phyloP scores from a whole-genome alignment of 2,888 invertebrate genomes.

The Cepaea hortensis region DNA sequence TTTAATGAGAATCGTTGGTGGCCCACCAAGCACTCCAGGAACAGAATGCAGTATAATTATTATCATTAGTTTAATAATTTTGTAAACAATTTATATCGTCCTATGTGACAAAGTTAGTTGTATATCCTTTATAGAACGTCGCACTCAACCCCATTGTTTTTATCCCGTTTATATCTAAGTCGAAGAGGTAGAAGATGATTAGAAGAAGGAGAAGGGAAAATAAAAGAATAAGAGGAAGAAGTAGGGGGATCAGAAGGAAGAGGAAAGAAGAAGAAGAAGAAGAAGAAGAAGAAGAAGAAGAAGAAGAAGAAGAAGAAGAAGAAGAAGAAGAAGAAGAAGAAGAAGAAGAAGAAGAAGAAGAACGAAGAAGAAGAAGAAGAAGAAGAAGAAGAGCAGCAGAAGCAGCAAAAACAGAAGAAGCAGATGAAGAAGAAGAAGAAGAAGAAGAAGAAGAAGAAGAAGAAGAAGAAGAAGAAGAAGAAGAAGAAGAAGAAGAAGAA shows the following conservation, averaged over 20 bases:
- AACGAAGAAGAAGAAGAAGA: neutral
- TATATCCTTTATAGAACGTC: too few species aligned
- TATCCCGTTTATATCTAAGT: neutral
- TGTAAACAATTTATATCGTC: too few species aligned
- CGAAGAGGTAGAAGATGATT: neutral
- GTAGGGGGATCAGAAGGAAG: neutral
- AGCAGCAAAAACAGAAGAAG: too few species aligned
- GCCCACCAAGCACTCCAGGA: too few species aligned
- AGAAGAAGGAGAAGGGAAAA: too few species aligned
- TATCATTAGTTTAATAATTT: too few species aligned
- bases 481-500: neutral
- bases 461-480: neutral
- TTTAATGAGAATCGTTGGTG: too few species aligned
- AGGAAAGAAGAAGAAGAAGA: neutral
- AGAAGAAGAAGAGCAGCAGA: too few species aligned
- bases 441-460: neutral
- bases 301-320: neutral
- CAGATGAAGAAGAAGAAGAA: neutral
- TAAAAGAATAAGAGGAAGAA: neutral
- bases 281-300: neutral
- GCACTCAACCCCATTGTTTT: too few species aligned
- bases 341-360: neutral
- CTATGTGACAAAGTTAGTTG: too few species aligned
- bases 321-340: neutral
- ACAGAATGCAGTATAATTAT: too few species aligned